Evolutionary conservation across 2,797 vertebrate genomes (phyloP), one percentile per base, ranked within the genome.

Genomic region (Crocidura indochinensis): DNA sequence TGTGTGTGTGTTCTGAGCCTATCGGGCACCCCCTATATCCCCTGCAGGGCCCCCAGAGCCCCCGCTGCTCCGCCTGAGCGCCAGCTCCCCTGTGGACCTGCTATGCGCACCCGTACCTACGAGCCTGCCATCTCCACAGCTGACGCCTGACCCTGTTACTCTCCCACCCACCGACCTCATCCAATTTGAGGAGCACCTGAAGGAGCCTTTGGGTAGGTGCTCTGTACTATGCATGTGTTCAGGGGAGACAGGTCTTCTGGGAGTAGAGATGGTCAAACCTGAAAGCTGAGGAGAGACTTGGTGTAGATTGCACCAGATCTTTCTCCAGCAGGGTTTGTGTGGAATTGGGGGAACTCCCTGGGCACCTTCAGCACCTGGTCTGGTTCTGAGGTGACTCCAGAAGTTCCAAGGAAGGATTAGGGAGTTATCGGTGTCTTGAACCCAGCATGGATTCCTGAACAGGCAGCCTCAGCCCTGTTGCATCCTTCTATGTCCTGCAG

Each of bases 41-140:
- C 88, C 90, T 87, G 75, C 95, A 99, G 98, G 96, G 94, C 96
- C 97, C 96, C 31, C 93, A 1, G 99, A 99, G 12, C 98, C 98
- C 1, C 99, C 99, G 95, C 98, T 99, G 11, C 98, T 99, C 91
- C 98, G 96, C 96, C 97, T 99, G 93, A 96, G 97, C 4, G 98
- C 94, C 1, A 95, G 95, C 14, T 98, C 99, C 71, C 98, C 99
- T 0, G 95, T 99, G 44, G 99, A 99, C 97, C 98, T 99, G 64
- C 95, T 99, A 94, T 99, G 99, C 83, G 99, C 98, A 10, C 99
- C 99, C 0, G 99, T 99, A 38, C 99, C 99, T 4, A 99, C 99
- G 79, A 99, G 99, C 96, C 97, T 99, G 22, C 99, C 99, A 0
- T 99, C 99, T 24, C 99, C 99, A 3, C 99, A 99, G 94, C 98